A percentile compares a stretch with the other conserved stretches of the same genome.
Evolutionary conservation across 1,140 invertebrate genomes (phyloP).

Genomic region (Drosophila truncata): DNA sequence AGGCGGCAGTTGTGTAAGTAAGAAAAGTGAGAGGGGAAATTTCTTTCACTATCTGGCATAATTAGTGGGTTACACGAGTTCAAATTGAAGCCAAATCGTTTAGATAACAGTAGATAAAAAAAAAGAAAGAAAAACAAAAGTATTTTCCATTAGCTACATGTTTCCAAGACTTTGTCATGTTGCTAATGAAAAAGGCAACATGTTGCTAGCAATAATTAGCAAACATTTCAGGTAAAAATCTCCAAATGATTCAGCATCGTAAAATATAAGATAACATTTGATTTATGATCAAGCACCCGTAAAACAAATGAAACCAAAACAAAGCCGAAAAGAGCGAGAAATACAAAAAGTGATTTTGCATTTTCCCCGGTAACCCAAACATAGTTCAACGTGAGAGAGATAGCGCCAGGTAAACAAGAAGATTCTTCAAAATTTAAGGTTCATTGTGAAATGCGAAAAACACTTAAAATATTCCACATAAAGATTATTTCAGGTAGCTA

Average conservation of each 20-base stretch:
- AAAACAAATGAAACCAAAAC: conserved; percentile 8
- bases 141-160: conserved; percentile 11
- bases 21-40: conserved; percentile 25
- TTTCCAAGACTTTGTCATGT: not conserved
- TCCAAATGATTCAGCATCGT: conserved; percentile 20
- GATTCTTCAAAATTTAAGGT: not conserved
- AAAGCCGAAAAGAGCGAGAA: too few relatives aligned
- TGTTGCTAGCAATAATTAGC: not conserved
- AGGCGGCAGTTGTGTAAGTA: conserved; percentile 19
- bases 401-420: conserved; percentile 31
- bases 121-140: not conserved
- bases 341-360: conserved; percentile 17
- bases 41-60: conserved; percentile 34
- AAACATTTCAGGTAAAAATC: not conserved
- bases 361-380: conserved; percentile 39
- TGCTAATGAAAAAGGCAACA: not conserved
- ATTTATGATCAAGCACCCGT: conserved; percentile 16
- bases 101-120: conserved; percentile 31
- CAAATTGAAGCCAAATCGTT: conserved; percentile 18
- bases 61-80: conserved; percentile 42
- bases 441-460: conserved; percentile 14
- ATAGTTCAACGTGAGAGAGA: conserved; percentile 3
- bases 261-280: conserved; percentile 10
- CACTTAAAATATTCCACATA: not conserved
- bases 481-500: conserved; percentile 20